Conservation (phyloP, 2,888 invertebrate species). For the Chironomus riparius region DNA sequence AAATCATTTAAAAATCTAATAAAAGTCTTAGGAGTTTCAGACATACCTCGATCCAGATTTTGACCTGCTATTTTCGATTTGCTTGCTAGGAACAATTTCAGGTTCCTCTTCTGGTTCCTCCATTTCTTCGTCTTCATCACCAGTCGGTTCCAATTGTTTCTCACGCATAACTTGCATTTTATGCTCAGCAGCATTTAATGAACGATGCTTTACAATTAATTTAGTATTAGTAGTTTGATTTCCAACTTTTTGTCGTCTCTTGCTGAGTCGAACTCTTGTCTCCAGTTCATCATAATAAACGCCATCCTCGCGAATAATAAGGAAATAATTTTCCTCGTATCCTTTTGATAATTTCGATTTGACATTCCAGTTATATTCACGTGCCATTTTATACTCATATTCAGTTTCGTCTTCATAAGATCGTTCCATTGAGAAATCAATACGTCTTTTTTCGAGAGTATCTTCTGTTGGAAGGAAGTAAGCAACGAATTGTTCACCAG, state of each 20-base stretch:
- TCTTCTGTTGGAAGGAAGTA: conserved; percentile 95
- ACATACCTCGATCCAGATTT: conserved; percentile 30
- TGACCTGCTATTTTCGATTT: conserved; percentile 34
- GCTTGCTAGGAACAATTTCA: conserved; percentile 16
- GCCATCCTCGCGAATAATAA: conserved; percentile 81
- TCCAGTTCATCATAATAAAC: conserved; percentile 94
- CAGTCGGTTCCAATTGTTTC: conserved; percentile 78
- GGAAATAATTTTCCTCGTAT: conserved; percentile 95
- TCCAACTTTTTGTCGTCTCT: conserved; percentile 72
- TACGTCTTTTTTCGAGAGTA: conserved; percentile 78
- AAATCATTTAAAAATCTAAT: too few species aligned
- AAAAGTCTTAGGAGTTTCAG: too few species aligned
- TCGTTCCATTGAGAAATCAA: conserved; percentile 64
- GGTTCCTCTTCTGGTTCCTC: conserved; percentile 47
- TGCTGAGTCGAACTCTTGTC: conserved; percentile 88
- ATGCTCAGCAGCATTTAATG: conserved; percentile 74
- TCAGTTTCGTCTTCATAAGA: conserved; percentile 83
- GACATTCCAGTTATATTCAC: conserved; percentile 99
- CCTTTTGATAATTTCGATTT: conserved; percentile 93
- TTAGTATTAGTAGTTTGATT: conserved; percentile 46
- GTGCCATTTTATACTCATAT: conserved; percentile 94
- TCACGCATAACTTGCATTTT: conserved; percentile 79
- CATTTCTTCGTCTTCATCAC: conserved; percentile 61
- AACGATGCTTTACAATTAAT: conserved; percentile 82
- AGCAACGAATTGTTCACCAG: conserved; percentile 97